Evolutionary conservation across 2,113 vertebrate species (phyloP).

Genomic region (Nestor notabilis): DNA sequence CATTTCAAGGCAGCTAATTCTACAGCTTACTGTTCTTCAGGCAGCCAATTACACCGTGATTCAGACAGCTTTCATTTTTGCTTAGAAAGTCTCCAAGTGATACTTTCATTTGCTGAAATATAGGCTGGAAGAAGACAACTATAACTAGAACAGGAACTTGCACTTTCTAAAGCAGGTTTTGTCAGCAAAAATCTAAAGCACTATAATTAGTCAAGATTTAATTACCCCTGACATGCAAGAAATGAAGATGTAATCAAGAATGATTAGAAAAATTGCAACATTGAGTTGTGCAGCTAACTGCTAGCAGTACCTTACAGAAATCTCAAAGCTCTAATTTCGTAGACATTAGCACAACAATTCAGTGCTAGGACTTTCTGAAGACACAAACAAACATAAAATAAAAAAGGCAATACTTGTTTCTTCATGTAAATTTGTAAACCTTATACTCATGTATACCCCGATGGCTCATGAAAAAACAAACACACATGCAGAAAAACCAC

Average conservation of each 20-base stretch:
- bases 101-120: neutral
- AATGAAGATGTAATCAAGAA: conserved; percentile 43
- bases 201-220: conserved; percentile 38
- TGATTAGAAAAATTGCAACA: conserved; percentile 35
- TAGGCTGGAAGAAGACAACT: neutral
- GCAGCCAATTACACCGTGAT: neutral
- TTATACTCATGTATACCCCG: neutral
- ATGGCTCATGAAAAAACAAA: neutral
- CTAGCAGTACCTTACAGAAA: neutral
- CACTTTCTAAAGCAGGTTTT: neutral
- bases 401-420: neutral
- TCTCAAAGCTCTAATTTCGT: neutral
- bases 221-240: conserved; percentile 29
- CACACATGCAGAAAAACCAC: neutral
- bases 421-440: neutral
- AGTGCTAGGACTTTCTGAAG: neutral
- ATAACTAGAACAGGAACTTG: neutral
- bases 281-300: neutral
- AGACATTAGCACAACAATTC: neutral
- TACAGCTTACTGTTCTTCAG: neutral
- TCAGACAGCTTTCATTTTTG: neutral
- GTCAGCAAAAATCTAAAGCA: conserved; percentile 40
- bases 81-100: neutral
- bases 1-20: neutral
- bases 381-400: neutral